phyloP scores from a whole-genome alignment of 2,113 vertebrate genomes.

The Verasper variegatus region DNA sequence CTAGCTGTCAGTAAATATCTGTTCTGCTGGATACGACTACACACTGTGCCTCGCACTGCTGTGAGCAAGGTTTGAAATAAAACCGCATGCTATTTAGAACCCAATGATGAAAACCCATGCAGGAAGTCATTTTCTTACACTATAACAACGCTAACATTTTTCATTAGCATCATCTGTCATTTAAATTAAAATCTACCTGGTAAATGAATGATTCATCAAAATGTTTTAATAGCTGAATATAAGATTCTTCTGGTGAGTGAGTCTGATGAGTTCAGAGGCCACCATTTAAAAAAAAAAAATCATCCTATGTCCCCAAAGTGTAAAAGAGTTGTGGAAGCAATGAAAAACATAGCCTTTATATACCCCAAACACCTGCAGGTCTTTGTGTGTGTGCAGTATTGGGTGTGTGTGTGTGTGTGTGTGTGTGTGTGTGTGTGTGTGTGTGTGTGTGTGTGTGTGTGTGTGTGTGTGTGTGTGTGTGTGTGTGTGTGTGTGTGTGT shows the following conservation, averaged over 20 bases:
- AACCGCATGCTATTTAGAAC: neutral
- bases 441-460: neutral
- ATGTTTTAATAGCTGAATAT: slow-evolving; percentile 59
- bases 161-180: slow-evolving; percentile 46
- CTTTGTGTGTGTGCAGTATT: slow-evolving; percentile 16
- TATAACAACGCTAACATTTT: slow-evolving; percentile 42
- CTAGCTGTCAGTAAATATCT: too few species aligned
- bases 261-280: slow-evolving; percentile 25
- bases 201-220: slow-evolving; percentile 54
- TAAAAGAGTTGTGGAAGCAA: neutral
- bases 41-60: too few species aligned
- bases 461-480: neutral
- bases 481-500: too few species aligned
- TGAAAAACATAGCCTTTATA: neutral
- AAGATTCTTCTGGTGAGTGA: slow-evolving; percentile 46
- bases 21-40: too few species aligned
- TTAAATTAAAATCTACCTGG: slow-evolving; percentile 53
- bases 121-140: slow-evolving; percentile 38
- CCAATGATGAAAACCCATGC: neutral
- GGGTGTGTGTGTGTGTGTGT: neutral
- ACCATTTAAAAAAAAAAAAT: slow-evolving; percentile 13
- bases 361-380: slow-evolving; percentile 29
- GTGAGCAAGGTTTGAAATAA: too few species aligned
- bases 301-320: neutral
- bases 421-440: slow-evolving; percentile 7